Evolutionary conservation across 2,888 invertebrate genomes (phyloP), one percentile per base, ranked within the genome.

Genomic region (Frankliniella intonsa): DNA sequence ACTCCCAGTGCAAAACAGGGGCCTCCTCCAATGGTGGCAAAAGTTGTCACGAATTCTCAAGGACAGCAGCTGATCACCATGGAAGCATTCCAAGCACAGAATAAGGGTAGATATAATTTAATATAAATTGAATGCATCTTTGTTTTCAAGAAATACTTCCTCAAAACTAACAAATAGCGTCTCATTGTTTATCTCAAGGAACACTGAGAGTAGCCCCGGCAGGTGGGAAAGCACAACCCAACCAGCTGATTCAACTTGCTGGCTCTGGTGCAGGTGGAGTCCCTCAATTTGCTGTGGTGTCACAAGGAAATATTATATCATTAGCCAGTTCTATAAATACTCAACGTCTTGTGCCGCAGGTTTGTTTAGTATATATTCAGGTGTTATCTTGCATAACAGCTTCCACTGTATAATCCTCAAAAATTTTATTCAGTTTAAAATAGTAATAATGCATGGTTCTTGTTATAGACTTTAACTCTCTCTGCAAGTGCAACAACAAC

Each of bases 1-100:
- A 69, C 69, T 22, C n/a, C 69, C 0, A 69, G 69, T 69, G 69
- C 22, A 22, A 69, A 69, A 11, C 69, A 69, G 22, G 69, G 69
- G 11, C 69, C 69, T 3, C 82, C 82, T 55, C 92, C 92, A 7
- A 91, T 94, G 50, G 90, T 94, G 69, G 94, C 94, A 0, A 94
- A 94, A 87, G 91, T 94, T 25, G 88, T 94, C 49, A 93, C 94
- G 10, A 94, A 92, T 86, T 91, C 93, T 7, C 89, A 90, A 11
- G 90, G 90, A 3, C 88, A 89, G 14, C 91, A 91, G 85, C 89
- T 91, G 9, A 90, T 91, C 80, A 91, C 91, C 0, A 90, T 91
- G 76, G 91, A 91, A 86, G 91, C 90, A 86, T 86, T 91, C 65
- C 86, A 91, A 50, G 90, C 91, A 0, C 91, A 91, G 85, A 89